phyloP scores from a whole-genome alignment of 2,888 invertebrate species.

The Tanypteryx hageni region DNA sequence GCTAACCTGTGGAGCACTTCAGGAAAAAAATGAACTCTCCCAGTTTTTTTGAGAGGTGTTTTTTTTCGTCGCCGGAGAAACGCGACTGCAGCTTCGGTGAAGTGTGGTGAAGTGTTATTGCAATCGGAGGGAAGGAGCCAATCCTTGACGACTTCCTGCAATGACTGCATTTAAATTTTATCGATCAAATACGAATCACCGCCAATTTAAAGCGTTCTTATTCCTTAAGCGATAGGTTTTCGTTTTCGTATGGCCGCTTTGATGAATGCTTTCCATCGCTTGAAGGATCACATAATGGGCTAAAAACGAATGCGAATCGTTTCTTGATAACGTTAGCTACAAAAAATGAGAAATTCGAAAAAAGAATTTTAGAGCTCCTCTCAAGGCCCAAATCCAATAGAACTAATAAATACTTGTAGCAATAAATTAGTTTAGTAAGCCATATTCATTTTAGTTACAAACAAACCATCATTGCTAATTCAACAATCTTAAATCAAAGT shows the following conservation, averaged over 20 bases:
- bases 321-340: too few relatives aligned
- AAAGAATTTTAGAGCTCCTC: too few relatives aligned
- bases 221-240: neutral
- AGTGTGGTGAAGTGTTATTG: slow-evolving; percentile 6
- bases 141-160: slow-evolving; percentile 29
- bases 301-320: too few relatives aligned
- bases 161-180: slow-evolving; percentile 28
- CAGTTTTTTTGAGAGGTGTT: neutral
- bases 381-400: too few relatives aligned
- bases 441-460: too few relatives aligned
- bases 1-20: neutral
- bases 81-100: neutral
- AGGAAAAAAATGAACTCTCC: neutral
- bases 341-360: too few relatives aligned
- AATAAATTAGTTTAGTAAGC: too few relatives aligned
- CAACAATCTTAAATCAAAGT: too few relatives aligned
- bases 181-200: neutral
- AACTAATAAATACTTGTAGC: too few relatives aligned
- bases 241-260: neutral
- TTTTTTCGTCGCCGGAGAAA: slow-evolving; percentile 11
- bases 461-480: too few relatives aligned
- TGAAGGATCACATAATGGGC: too few relatives aligned
- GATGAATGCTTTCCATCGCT: neutral
- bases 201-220: neutral
- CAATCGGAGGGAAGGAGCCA: neutral